A percentile compares a stretch with the other conserved stretches of the same genome.
Evolutionary conservation across 1,140 invertebrate species (phyloP).

Genomic region (Plutomurus gul): DNA sequence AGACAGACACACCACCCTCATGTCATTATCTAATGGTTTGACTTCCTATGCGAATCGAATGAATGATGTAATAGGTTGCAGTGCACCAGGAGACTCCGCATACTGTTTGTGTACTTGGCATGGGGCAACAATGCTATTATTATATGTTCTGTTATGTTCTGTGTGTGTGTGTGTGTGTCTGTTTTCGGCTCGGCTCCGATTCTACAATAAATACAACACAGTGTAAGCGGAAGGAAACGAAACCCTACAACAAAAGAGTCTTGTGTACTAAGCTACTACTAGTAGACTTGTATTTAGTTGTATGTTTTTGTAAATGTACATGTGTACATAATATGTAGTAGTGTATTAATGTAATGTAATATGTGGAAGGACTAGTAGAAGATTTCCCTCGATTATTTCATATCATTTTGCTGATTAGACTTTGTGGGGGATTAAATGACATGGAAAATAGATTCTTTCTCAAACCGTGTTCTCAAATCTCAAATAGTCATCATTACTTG

Average conservation of each 20-base stretch:
- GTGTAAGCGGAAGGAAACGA: conserved; percentile 8
- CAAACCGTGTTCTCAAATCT: conserved; percentile 10
- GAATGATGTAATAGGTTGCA: conserved; percentile 17
- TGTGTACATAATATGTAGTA: not conserved
- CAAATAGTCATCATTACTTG: conserved; percentile 45
- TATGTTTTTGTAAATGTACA: not conserved
- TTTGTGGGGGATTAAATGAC: conserved; percentile 43
- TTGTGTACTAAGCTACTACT: too few relatives aligned
- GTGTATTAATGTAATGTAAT: conserved; percentile 20
- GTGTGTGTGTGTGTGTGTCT: not conserved
- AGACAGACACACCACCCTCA: conserved; percentile 26
- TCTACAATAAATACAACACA: too few relatives aligned
- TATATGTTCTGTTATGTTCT: not conserved
- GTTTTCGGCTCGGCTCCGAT: not conserved
- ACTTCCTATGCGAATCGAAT: conserved; percentile 40
- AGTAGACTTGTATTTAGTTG: not conserved
- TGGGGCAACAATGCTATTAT: conserved; percentile 1
- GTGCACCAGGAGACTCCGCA: not conserved
- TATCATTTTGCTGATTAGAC: conserved; percentile 35
- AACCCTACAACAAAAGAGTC: conserved; percentile 18
- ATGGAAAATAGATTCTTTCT: conserved; percentile 41
- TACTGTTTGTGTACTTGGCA: not conserved
- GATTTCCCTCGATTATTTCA: conserved; percentile 33
- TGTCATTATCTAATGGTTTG: conserved; percentile 42
- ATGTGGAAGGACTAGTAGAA: conserved; percentile 11